These are phyloP conservation scores for Baronia brevicornis DNA, from an alignment of 2,888 invertebrate genomes.

Conservation along the genomic window DNA sequence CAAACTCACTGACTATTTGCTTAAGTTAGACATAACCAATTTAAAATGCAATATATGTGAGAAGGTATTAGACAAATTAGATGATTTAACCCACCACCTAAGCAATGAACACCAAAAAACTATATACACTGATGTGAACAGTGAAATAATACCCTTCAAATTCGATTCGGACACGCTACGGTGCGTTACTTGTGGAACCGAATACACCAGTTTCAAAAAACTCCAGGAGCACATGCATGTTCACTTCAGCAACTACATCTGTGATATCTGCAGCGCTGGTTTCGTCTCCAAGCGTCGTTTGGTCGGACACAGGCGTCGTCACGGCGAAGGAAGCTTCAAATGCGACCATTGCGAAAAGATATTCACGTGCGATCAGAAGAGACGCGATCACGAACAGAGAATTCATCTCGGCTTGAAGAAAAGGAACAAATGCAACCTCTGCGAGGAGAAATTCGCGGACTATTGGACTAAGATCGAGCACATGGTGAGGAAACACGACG, in stretches of 20 bases:
- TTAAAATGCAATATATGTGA: constrained; percentile 32
- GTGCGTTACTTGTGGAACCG: constrained; percentile 23
- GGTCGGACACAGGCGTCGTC: constrained; percentile 24
- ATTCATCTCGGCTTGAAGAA: constrained; percentile 31
- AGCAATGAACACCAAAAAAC: constrained; percentile 19
- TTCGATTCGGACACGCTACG: constrained; percentile 23
- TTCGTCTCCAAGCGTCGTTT: constrained; percentile 25
- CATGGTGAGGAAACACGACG: constrained; percentile 32
- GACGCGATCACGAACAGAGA: constrained; percentile 29
- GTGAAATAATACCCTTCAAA: constrained; percentile 31
- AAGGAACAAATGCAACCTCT: constrained; percentile 37
- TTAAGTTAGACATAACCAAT: constrained; percentile 34
- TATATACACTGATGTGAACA: constrained; percentile 19
- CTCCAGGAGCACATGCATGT: constrained; percentile 34
- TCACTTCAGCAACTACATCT: constrained; percentile 30
- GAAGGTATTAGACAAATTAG: constrained; percentile 9
- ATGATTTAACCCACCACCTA: constrained; percentile 22
- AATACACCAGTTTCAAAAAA: constrained; percentile 27
- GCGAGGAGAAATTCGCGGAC: constrained; percentile 37
- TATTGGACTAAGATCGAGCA: constrained; percentile 38
- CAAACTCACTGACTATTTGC: constrained; percentile 22
- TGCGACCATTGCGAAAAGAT: constrained; percentile 55
- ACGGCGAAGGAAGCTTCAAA: constrained; percentile 37
- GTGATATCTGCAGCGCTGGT: constrained; percentile 29
- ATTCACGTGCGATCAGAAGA: constrained; percentile 37